Conservation (phyloP, 2,797 vertebrate genomes). For the Pogoniulus pusillus region DNA sequence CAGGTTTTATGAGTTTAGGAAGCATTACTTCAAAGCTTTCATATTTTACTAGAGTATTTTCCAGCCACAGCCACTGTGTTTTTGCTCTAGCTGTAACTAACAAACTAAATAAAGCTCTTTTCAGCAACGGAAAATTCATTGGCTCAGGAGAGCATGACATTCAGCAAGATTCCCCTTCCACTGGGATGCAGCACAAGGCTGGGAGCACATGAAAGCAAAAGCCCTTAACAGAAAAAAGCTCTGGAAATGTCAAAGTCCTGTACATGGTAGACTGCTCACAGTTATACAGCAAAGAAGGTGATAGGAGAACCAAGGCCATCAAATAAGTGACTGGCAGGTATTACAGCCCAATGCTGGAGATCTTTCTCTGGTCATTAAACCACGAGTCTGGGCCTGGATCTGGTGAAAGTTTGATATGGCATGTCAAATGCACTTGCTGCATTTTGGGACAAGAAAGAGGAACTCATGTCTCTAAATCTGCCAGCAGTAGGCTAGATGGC, state of each 20-base stretch:
- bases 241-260: neutral
- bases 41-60: neutral
- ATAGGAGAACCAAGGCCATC: neutral
- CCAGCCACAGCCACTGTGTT: neutral
- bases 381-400: neutral
- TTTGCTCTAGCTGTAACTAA: neutral
- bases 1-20: neutral
- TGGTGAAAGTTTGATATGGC: neutral
- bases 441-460: neutral
- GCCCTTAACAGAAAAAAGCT: neutral
- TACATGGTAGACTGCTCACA: neutral
- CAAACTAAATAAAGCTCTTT: neutral
- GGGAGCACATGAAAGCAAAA: neutral
- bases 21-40: neutral
- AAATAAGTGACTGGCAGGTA: neutral
- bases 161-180: neutral
- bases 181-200: neutral
- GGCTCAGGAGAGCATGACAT: accelerated
- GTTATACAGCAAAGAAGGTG: neutral
- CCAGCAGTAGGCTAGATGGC: neutral
- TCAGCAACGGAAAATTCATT: neutral
- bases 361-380: neutral
- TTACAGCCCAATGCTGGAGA: neutral
- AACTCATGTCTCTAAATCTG: neutral
- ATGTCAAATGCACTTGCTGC: neutral